phyloP scores from a whole-genome alignment of 2,888 invertebrate genomes.

The Amiota minor region DNA sequence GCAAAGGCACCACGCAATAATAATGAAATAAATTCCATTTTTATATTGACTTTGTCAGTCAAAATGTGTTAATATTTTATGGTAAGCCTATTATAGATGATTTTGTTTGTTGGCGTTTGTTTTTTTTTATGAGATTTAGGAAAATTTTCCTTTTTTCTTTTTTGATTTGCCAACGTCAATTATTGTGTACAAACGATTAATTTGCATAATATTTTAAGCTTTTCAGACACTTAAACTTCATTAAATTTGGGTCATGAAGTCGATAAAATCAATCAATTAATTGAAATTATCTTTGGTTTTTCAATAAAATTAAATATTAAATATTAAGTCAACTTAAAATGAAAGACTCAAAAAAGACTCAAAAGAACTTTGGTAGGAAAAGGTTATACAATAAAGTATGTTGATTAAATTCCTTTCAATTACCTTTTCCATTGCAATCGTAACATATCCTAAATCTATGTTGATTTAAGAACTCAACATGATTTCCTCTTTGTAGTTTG shows the following conservation, averaged over 20 bases:
- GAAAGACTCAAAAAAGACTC: too few species aligned
- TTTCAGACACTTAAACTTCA: not conserved
- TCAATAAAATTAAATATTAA: too few species aligned
- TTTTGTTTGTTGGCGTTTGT: not conserved
- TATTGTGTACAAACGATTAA: slow-evolving; percentile 3
- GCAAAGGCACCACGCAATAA: too few species aligned
- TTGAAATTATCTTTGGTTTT: too few species aligned
- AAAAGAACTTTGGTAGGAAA: too few species aligned
- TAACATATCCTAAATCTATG: too few species aligned
- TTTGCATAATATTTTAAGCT: slow-evolving; percentile 8
- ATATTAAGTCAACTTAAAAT: too few species aligned
- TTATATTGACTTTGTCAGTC: not conserved
- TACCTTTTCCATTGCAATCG: too few species aligned
- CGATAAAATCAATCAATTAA: too few species aligned
- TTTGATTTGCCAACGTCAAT: not conserved
- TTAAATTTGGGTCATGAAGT: not conserved
- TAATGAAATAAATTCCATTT: not conserved
- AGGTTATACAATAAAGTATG: too few species aligned
- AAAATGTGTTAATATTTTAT: slow-evolving; percentile 61
- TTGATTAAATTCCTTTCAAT: too few species aligned
- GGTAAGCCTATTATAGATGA: slow-evolving; percentile 59
- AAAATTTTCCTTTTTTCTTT: too few species aligned
- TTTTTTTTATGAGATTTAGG: not conserved
- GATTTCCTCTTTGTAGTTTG: not conserved
- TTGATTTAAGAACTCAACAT: not conserved